phyloP scores from a whole-genome alignment of 1,140 invertebrate genomes.

The Trichonephila clavipes region DNA sequence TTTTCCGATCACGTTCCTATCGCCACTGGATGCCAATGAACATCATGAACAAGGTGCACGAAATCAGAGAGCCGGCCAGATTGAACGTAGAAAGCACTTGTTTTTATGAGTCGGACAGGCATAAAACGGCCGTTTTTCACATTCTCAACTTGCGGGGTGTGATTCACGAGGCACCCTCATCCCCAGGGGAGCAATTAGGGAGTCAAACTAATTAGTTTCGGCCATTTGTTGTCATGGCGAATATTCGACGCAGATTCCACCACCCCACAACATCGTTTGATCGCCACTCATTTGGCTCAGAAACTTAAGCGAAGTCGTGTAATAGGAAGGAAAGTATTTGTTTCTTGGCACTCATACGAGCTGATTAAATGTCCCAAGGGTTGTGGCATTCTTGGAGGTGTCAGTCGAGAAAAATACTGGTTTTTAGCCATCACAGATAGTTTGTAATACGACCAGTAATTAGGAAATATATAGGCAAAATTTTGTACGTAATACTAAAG shows the following conservation, averaged over 20 bases:
- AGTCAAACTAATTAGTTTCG: constrained; percentile 29
- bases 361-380: too few relatives aligned
- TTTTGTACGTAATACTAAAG: too few relatives aligned
- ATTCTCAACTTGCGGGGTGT: neutral
- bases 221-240: constrained; percentile 62
- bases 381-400: too few relatives aligned
- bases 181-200: constrained; percentile 18
- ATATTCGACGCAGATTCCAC: neutral
- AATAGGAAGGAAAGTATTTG: neutral
- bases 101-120: constrained; percentile 21
- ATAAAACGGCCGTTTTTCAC: neutral
- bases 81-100: constrained; percentile 5
- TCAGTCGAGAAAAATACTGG: too few relatives aligned
- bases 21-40: neutral
- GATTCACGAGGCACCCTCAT: neutral
- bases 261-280: neutral
- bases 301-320: neutral
- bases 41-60: neutral
- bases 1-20: neutral
- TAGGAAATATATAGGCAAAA: too few relatives aligned
- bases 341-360: neutral
- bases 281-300: neutral
- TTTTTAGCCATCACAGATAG: too few relatives aligned
- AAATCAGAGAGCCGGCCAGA: constrained; percentile 28
- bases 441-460: too few relatives aligned